phyloP scores from a whole-genome alignment of 1,140 invertebrate species.

The Macrostomum lignano region DNA sequence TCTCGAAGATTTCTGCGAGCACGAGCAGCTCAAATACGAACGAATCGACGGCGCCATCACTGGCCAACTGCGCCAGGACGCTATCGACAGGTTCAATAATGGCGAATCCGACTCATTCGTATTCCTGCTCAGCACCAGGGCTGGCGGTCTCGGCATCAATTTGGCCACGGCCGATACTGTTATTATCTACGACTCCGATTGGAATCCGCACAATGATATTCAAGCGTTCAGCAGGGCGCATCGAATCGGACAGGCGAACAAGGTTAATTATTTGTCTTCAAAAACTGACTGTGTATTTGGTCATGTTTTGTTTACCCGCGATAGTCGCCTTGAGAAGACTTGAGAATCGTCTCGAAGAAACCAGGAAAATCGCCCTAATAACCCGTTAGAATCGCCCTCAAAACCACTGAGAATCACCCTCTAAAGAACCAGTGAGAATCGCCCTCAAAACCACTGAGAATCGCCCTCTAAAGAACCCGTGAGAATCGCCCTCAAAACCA shows the following conservation, averaged over 20 bases:
- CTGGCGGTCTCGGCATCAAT: conserved; percentile 93
- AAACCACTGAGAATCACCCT: no score
- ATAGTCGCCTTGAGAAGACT: no score
- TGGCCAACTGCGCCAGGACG: conserved; percentile 69
- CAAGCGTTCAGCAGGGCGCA: conserved; percentile 94
- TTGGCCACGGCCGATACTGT: conserved; percentile 95
- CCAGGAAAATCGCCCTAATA: no score
- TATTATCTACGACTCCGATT: conserved; percentile 97
- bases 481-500: no score
- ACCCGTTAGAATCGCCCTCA: no score
- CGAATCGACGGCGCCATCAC: conserved; percentile 95
- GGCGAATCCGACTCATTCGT: conserved; percentile 68
- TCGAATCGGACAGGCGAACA: conserved; percentile 92
- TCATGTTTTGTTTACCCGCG: no score
- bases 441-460: no score
- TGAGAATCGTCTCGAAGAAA: no score
- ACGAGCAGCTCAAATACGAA: conserved; percentile 90
- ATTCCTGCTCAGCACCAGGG: conserved; percentile 80
- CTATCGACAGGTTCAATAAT: conserved; percentile 66
- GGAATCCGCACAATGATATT: conserved; percentile 99
- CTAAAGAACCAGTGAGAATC: no score
- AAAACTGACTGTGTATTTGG: no score
- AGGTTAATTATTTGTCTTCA: no score
- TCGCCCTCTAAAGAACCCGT: no score
- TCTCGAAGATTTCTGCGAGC: conserved; percentile 85